Evolutionary conservation across 2,888 invertebrate genomes (phyloP).

Genomic region (Agrochola macilenta): DNA sequence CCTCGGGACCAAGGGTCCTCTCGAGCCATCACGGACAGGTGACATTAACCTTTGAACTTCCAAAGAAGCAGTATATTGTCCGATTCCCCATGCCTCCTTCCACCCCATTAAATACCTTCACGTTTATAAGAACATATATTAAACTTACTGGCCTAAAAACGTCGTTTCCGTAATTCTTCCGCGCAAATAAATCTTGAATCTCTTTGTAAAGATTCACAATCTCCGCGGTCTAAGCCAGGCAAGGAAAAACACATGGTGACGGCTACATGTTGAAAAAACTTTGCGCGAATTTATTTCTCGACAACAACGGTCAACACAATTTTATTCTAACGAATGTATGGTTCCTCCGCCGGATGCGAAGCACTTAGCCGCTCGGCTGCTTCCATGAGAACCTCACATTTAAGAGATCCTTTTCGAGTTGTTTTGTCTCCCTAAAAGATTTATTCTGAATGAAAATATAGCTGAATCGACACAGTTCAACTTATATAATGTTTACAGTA

Average conservation of each 20-base stretch:
- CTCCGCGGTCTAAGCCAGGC: constrained; percentile 28
- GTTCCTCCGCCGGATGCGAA: constrained; percentile 62
- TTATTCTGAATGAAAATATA: constrained; percentile 59
- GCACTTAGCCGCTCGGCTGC: constrained; percentile 64
- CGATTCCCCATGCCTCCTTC: constrained; percentile 4
- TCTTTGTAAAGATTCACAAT: constrained; percentile 54
- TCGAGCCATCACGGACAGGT: constrained; percentile 13
- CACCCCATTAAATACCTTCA: constrained; percentile 40
- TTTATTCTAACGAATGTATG: constrained; percentile 66
- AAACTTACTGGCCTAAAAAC: constrained; percentile 33
- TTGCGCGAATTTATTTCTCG: constrained; percentile 55
- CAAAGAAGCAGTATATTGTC: constrained; percentile 20
- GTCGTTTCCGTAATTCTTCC: constrained; percentile 17
- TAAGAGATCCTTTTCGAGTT: constrained; percentile 62
- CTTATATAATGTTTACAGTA: constrained; percentile 27
- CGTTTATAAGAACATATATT: constrained; percentile 35
- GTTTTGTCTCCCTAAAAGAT: constrained; percentile 65
- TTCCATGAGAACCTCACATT: constrained; percentile 61
- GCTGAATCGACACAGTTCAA: constrained; percentile 23
- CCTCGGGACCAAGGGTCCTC: constrained; percentile 5
- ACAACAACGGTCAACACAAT: constrained; percentile 64
- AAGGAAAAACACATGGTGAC: constrained; percentile 48
- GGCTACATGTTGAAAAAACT: constrained; percentile 43
- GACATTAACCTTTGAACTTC: constrained; percentile 22
- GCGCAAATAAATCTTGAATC: constrained; percentile 50